A percentile compares a stretch with the other conserved stretches of the same genome.
Conservation (phyloP, 2,113 vertebrate genomes). For the Nycticebus coucang region DNA sequence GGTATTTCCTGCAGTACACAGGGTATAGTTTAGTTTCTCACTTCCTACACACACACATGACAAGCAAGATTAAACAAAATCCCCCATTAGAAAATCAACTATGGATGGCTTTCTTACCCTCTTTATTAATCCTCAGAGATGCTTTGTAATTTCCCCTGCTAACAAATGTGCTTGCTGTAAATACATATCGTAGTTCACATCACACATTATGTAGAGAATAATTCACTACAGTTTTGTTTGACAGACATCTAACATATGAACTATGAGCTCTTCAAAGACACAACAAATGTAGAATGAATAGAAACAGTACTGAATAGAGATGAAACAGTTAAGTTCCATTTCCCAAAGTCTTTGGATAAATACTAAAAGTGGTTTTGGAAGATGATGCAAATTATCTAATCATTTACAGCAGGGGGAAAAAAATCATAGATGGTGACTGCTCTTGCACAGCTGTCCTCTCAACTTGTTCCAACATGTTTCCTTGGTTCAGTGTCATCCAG, state of each 20-base stretch:
- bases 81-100: background rate
- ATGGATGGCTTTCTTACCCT: background rate
- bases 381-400: background rate
- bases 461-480: background rate
- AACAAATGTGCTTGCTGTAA: background rate
- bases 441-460: background rate
- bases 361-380: slow-evolving; percentile 30
- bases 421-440: background rate
- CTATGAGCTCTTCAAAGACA: background rate
- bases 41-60: background rate
- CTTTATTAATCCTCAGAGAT: slow-evolving; percentile 17
- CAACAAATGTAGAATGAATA: background rate
- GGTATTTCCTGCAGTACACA: background rate
- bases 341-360: slow-evolving; percentile 23
- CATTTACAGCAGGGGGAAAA: background rate
- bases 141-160: background rate
- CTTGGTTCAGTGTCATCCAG: background rate
- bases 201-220: slow-evolving; percentile 20
- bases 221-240: background rate
- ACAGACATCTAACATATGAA: background rate
- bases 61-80: slow-evolving; percentile 29
- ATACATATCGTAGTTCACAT: background rate
- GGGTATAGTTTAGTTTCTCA: slow-evolving; percentile 12
- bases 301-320: background rate
- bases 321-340: background rate